These are phyloP conservation scores for Bufo bufo DNA, from an alignment of 2,113 vertebrate species.

Conservation along the genomic window DNA sequence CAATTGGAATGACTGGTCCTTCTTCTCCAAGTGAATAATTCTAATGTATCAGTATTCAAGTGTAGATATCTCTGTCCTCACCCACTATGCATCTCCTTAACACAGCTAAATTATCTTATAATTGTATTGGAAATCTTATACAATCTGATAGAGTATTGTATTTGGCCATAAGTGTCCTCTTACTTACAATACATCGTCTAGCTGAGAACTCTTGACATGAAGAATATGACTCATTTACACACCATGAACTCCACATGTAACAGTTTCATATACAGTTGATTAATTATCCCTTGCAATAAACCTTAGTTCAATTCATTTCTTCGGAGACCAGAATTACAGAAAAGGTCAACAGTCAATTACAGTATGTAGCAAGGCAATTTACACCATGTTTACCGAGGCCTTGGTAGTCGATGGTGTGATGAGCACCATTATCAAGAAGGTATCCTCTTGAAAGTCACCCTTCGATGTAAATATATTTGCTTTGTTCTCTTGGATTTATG, in stretches of 20 bases:
- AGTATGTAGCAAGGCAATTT: neutral
- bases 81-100: too few relatives aligned
- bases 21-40: too few relatives aligned
- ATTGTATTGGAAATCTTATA: too few relatives aligned
- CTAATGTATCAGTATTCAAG: too few relatives aligned
- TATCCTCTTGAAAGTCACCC: conserved; percentile 13
- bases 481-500: conserved; percentile 16
- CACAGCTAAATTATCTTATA: too few relatives aligned
- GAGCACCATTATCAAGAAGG: neutral
- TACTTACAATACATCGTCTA: neutral
- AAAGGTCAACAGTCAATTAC: neutral
- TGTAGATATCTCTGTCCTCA: too few relatives aligned
- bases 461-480: conserved; percentile 4
- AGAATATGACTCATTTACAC: too few relatives aligned
- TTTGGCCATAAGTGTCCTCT: too few relatives aligned
- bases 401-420: neutral
- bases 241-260: neutral
- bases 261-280: neutral
- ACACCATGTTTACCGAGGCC: neutral
- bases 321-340: neutral
- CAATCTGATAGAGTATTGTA: neutral
- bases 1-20: too few relatives aligned
- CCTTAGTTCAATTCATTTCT: neutral
- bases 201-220: neutral
- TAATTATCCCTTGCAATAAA: neutral